These are phyloP conservation scores for Nomada fabriciana DNA, from an alignment of 2,888 invertebrate genomes.

Conservation along the genomic window DNA sequence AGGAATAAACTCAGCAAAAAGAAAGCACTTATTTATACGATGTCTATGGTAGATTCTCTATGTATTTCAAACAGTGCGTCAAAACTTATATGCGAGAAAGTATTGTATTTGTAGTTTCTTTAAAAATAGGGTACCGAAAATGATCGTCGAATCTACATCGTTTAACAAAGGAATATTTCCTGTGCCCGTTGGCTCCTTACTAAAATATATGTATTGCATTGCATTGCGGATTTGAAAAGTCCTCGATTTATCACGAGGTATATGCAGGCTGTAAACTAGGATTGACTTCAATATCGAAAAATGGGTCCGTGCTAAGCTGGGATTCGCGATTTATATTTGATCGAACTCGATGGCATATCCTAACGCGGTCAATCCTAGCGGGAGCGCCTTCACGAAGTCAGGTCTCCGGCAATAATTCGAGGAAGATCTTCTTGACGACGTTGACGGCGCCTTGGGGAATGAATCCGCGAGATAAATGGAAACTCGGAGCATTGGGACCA, in stretches of 20 bases:
- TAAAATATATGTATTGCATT: conserved; percentile 67
- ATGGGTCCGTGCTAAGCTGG: conserved; percentile 65
- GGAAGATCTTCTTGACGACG: conserved; percentile 70
- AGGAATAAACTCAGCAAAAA: too few species aligned
- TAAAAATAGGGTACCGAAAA: not conserved
- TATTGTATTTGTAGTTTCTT: too few species aligned
- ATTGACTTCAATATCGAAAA: conserved; percentile 71
- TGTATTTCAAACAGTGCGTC: too few species aligned
- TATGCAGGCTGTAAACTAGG: conserved; percentile 69
- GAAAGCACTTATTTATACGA: too few species aligned
- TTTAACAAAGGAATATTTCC: conserved; percentile 38
- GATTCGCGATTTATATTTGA: conserved; percentile 73
- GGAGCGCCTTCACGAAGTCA: conserved; percentile 39
- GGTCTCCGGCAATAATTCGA: conserved; percentile 62
- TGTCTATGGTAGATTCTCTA: too few species aligned
- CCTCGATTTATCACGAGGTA: conserved; percentile 59
- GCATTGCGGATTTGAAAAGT: conserved; percentile 46
- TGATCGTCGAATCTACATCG: not conserved
- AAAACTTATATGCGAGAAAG: too few species aligned
- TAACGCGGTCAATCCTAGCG: conserved; percentile 66
- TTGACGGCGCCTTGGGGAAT: conserved; percentile 71
- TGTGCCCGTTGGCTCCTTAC: conserved; percentile 15
- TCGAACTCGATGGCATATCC: conserved; percentile 63
- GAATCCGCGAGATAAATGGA: conserved; percentile 70
- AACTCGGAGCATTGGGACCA: conserved; percentile 48